Evolutionary conservation across 2,888 invertebrate species (phyloP), one percentile per base, ranked within the genome.

Genomic region (Andrena flavipes): DNA sequence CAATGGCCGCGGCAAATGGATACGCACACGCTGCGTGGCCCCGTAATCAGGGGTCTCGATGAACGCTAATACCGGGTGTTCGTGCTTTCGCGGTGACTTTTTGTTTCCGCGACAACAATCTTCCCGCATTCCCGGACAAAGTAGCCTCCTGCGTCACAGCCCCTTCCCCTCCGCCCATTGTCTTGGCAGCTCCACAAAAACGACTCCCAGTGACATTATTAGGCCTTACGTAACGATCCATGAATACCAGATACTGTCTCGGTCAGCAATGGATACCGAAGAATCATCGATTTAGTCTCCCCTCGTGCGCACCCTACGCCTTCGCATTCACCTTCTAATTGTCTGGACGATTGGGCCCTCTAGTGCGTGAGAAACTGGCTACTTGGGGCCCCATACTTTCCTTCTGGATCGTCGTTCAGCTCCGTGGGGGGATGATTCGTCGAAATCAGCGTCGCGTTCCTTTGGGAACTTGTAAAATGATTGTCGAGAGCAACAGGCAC

Each of bases 151-250:
- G 78, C 67, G 51, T 54, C n/a, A 30, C 26, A 6, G 42, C 23
- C 60, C n/a, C 42, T 60, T n/a, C 35, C 33, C 20, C 59, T 29
- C 33, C 62, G 20, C n/a, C 5, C 67, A 85, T 87, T 87, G 87
- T 85, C 85, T 87, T 81, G 74, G 78, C 68, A 62, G 33, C 71
- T 75, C 70, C 62, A 77, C 63, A 60, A 56, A 77, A 71, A 75
- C 79, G 63, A 26, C 69, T 71, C 29, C 48, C 62, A 67, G 80
- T 88, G 88, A 90, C 89, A 85, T 93, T 92, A 92, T 92, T 92
- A 91, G 56, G 89, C 87, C 84, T 91, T 89, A 87, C 90, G 92
- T 91, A 93, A 92, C 92, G 92, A 92, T 88, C 91, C 91, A 91
- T 92, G 92, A 93, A 93, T 93, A 88, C 90, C 76, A 91, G 91